A percentile compares a stretch with the other conserved stretches of the same genome.
These are phyloP conservation scores for Antennarius maculatus DNA, from an alignment of 2,797 vertebrate genomes.

Conservation along the genomic window DNA sequence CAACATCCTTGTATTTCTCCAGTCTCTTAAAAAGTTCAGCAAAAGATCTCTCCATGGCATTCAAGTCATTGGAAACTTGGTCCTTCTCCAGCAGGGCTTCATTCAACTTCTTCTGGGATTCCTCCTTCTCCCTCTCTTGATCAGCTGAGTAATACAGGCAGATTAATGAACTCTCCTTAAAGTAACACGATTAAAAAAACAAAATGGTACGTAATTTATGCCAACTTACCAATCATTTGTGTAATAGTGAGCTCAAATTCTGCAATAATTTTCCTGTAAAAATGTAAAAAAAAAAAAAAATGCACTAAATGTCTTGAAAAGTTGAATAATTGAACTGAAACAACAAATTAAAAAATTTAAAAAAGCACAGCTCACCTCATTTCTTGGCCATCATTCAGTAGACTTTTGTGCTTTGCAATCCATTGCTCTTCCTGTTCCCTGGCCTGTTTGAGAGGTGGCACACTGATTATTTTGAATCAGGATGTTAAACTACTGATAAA, in stretches of 20 bases:
- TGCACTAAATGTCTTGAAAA: constrained; percentile 14
- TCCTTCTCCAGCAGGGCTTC: constrained; percentile 84
- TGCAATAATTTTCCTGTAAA: constrained; percentile 85
- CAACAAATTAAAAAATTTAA: background rate
- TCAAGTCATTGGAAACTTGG: constrained; percentile 85
- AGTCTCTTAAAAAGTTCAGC: constrained; percentile 91
- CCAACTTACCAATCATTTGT: constrained; percentile 84
- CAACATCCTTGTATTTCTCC: constrained; percentile 89
- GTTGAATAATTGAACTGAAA: background rate
- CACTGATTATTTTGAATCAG: background rate
- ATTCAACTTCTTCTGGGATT: constrained; percentile 76
- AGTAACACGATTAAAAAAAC: too few relatives aligned
- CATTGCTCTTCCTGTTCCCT: constrained; percentile 77
- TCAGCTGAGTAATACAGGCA: constrained; percentile 77
- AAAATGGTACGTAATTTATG: background rate
- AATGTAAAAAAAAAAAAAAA: background rate
- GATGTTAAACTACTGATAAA: background rate
- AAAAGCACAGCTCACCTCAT: constrained; percentile 83
- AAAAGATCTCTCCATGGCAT: constrained; percentile 88
- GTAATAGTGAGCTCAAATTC: constrained; percentile 86
- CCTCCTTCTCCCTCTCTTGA: constrained; percentile 82
- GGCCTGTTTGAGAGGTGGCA: constrained; percentile 72
- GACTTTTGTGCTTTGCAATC: constrained; percentile 76
- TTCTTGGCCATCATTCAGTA: constrained; percentile 80
- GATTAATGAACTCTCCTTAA: background rate